Percentiles rank a stretch among this genome's conserved stretches.
phyloP scores from a whole-genome alignment of 1,140 invertebrate species.

The Drosophila equinoxialis region DNA sequence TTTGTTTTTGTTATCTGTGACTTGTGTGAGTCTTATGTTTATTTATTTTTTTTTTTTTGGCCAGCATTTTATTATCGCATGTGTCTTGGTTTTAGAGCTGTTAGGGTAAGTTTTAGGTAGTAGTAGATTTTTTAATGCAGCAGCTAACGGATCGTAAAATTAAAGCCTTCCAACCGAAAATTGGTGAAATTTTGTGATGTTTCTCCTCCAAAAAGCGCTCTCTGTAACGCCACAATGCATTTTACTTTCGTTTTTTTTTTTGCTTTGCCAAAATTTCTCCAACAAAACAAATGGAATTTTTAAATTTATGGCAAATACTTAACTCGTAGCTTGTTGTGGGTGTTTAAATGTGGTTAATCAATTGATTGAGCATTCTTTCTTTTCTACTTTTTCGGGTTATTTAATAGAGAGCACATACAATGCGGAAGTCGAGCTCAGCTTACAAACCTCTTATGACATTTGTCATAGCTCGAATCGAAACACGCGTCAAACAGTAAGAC shows the following conservation, averaged over 20 bases:
- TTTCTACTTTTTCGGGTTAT: not conserved
- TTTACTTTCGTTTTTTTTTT: slow-evolving; percentile 54
- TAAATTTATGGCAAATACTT: not conserved
- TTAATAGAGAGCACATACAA: not conserved
- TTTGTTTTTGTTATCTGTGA: not conserved
- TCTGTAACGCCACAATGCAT: slow-evolving; percentile 53
- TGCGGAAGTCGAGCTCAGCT: slow-evolving; percentile 16
- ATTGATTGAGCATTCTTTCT: not conserved
- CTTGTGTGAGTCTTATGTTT: not conserved
- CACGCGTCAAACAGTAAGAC: slow-evolving; percentile 16
- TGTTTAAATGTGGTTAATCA: not conserved
- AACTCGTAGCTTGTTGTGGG: not conserved
- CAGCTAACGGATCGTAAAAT: slow-evolving; percentile 56
- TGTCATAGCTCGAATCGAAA: slow-evolving; percentile 17
- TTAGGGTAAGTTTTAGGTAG: slow-evolving; percentile 29
- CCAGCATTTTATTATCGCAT: slow-evolving; percentile 21
- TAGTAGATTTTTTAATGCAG: slow-evolving; percentile 29
- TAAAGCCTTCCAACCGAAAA: slow-evolving; percentile 42
- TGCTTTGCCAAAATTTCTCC: slow-evolving; percentile 3
- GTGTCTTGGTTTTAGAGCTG: not conserved
- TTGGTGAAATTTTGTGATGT: slow-evolving; percentile 44
- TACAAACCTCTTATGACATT: slow-evolving; percentile 24
- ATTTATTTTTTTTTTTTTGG: slow-evolving; percentile 15
- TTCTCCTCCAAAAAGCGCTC: not conserved
- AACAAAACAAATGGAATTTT: not conserved